Conservation (phyloP, 1,140 invertebrate genomes). For the Pollicipes pollicipes region DNA sequence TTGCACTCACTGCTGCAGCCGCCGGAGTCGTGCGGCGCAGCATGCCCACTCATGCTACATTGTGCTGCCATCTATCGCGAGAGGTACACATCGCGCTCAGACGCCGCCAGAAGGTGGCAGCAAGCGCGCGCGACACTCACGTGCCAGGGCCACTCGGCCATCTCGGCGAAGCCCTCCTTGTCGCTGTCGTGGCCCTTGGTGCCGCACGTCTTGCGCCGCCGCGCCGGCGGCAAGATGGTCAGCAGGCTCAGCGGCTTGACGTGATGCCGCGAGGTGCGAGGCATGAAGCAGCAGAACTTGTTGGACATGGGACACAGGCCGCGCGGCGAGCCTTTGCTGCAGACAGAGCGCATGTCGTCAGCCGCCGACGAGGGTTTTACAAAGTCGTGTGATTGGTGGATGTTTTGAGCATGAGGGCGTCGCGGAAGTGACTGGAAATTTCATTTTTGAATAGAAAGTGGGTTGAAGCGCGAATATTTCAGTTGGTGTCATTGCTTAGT, state of each 20-base stretch:
- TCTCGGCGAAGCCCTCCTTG: slow-evolving; percentile 26
- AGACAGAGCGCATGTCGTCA: slow-evolving; percentile 10
- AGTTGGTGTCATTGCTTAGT: no score
- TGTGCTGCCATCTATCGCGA: not conserved
- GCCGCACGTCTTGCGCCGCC: slow-evolving; percentile 21
- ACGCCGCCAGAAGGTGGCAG: slow-evolving; percentile 4
- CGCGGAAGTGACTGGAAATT: no score
- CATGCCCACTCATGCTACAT: no score
- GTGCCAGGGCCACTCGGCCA: slow-evolving; percentile 33
- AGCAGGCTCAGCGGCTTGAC: slow-evolving; percentile 23
- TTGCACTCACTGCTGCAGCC: no score
- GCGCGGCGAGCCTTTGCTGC: slow-evolving; percentile 26
- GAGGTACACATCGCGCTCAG: not conserved
- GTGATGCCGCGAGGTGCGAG: slow-evolving; percentile 14
- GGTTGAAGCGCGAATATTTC: no score
- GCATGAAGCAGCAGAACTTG: slow-evolving; percentile 30
- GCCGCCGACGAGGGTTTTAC: no score
- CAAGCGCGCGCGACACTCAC: slow-evolving; percentile 22
- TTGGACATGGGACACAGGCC: slow-evolving; percentile 29
- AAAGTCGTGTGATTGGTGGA: no score
- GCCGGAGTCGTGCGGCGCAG: no score
- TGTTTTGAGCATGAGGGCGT: no score
- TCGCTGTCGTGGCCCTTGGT: slow-evolving; percentile 23
- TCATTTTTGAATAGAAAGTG: no score
- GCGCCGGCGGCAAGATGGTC: slow-evolving; percentile 19